Base-by-base conservation (phyloP, 1,140 invertebrate species). In the Orchesella cincta region DNA sequence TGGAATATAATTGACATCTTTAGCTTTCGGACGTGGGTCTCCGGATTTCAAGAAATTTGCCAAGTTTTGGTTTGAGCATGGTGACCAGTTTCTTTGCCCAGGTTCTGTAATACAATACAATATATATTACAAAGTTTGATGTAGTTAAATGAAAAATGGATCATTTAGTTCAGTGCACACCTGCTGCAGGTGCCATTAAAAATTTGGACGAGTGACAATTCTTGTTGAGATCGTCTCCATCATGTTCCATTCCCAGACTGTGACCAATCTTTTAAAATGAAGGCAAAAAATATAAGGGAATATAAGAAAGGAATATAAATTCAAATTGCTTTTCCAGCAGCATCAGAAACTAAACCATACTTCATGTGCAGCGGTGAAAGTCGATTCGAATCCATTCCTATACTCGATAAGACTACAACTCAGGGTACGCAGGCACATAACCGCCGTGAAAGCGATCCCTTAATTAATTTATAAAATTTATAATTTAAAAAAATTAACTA, bases 211-310 rank as follows among this genome's bases (percentile, higher is more conserved):
- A 28, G 34, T 76, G 23, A 71, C 75, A 76, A 3, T 12, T 20
- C 1, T n/a, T 0, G 52, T 70, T 76, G 3, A 70, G 35, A 1
- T 70, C 62, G 1, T 52, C 39, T 0, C 75, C 75, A 71, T 76
- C 75, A 26, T 76, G 75, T 34, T 76, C 75, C 75, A 76, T 76
- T 52, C 75, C 75, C 20, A 76, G n/a, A 5, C 35, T 71, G 28
- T 76, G 75, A n/a, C 75, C 75, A n/a, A n/a, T n/a, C n/a, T n/a
- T n/a, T n/a, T n/a, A n/a, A n/a, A n/a, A n/a, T n/a, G 8, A 73
- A n/a, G n/a, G n/a, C n/a, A n/a, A n/a, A n/a, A n/a, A n/a, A n/a
- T n/a, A n/a, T n/a, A n/a, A n/a, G n/a, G n/a, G n/a, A n/a, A n/a
- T n/a, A n/a, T n/a, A n/a, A n/a, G n/a, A n/a, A n/a, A n/a, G n/a